Base-by-base conservation (phyloP, 2,113 vertebrate species). In the Thomomys bottae region DNA sequence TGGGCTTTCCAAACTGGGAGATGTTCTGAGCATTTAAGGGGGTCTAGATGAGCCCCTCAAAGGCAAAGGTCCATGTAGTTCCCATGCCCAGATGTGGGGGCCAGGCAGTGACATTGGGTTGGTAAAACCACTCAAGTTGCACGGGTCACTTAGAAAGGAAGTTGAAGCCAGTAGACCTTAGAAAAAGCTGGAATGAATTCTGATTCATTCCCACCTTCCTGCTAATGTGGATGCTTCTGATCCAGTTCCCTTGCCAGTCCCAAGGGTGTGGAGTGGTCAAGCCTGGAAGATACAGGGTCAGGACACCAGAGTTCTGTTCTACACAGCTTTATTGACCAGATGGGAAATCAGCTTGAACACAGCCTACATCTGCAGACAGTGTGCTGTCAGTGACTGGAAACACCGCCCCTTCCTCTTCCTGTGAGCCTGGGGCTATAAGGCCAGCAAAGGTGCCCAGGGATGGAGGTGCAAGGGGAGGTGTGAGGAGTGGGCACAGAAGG, bases 291-390 rank as follows among this genome's bases (percentile, higher is more conserved):
- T 11, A 6, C 26, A 17, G 57, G 64, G 36, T 3, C 4, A 15
- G 24, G 86, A 87, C 11, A 5, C 73, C 63, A 34, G 38, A 67
- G 30, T 26, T 93, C 64, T 87, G 12, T 24, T 92, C 90, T 87
- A 32, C 28, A 94, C 20, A 76, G 89, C 84, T 97, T 97, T 97
- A 97, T 68, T 96, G 92, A 92, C 72, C 64, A 45, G 28, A 61
- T 57, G 42, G 80, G 28, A 90, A 85, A 2, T 11, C 24, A 87
- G 75, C 95, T 76, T 78, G 82, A 87, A 73, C 0, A 6, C 1
- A 4, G 64, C 64, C 87, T 34, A 1, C 32, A n/a, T 36, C 75
- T 3, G 3, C 18, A 88, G n/a, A 2, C 0, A 75, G 78, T 59
- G 23, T 57, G 84, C 12, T 1, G 36, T 38, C 0, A 0, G 21